These are phyloP conservation scores for Drosophila aldrichi DNA, from an alignment of 2,888 invertebrate genomes.

Conservation along the genomic window DNA sequence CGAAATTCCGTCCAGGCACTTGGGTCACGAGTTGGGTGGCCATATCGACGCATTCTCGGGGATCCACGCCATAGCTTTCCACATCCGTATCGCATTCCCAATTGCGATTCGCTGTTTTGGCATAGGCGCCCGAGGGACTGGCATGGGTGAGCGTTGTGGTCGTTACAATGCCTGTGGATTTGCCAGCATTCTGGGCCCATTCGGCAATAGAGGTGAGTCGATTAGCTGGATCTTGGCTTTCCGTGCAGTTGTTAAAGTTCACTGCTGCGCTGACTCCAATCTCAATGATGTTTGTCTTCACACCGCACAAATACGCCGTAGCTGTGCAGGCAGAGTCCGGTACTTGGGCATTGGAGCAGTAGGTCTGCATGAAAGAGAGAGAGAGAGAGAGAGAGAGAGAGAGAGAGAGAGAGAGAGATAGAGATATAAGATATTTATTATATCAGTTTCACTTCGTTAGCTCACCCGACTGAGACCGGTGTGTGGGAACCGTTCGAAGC, in stretches of 20 bases:
- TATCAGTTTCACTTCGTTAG: background rate
- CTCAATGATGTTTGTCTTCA: constrained; percentile 89
- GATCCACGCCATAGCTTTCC: constrained; percentile 31
- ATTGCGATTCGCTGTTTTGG: constrained; percentile 88
- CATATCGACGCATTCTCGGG: constrained; percentile 88
- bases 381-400: background rate
- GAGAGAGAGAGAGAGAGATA: background rate
- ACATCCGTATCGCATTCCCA: constrained; percentile 90
- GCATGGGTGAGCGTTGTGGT: constrained; percentile 92
- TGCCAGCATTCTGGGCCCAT: constrained; percentile 88
- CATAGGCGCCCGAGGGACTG: constrained; percentile 89
- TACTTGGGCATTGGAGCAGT: constrained; percentile 89
- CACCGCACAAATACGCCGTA: constrained; percentile 86
- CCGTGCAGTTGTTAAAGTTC: constrained; percentile 87
- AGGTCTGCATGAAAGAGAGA: constrained; percentile 84
- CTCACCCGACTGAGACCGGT: constrained; percentile 88
- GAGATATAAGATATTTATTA: no score
- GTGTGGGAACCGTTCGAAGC: constrained; percentile 88
- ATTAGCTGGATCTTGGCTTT: constrained; percentile 87
- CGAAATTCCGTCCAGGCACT: constrained; percentile 89
- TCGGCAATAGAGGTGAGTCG: constrained; percentile 89
- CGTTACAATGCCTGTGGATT: constrained; percentile 89
- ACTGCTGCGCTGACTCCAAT: constrained; percentile 90
- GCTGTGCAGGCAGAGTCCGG: constrained; percentile 90
- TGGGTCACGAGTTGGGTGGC: constrained; percentile 90